Evolutionary conservation across 2,113 vertebrate species (phyloP).

Genomic region (Penelope pileata): DNA sequence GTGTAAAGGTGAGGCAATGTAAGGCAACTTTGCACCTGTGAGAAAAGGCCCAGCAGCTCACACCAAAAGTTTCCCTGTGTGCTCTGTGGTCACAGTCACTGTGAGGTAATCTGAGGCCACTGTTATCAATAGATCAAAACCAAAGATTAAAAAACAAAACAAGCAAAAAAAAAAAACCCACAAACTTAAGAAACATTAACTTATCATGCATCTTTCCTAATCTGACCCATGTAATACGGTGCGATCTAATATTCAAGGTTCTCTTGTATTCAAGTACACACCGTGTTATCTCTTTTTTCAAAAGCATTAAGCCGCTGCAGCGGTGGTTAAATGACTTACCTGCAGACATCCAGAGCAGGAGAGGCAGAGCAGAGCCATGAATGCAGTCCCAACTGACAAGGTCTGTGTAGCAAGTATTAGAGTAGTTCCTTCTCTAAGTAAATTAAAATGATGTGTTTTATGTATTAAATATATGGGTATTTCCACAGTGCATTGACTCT

Average conservation of each 20-base stretch:
- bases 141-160: not conserved
- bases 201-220: not conserved
- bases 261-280: not conserved
- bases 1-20: not conserved
- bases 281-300: not conserved
- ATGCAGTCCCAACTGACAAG: constrained; percentile 2
- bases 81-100: not conserved
- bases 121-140: not conserved
- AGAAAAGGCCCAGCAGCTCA: not conserved
- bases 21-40: not conserved
- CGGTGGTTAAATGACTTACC: constrained; percentile 30
- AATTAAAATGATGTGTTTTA: constrained; percentile 29
- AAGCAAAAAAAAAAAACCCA: not conserved
- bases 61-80: not conserved
- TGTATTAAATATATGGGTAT: constrained; percentile 1
- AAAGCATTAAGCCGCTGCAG: constrained; percentile 25
- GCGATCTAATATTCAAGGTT: not conserved
- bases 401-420: not conserved
- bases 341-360: not conserved
- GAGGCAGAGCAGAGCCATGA: constrained; percentile 22
- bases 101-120: not conserved
- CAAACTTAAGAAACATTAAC: not conserved
- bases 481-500: not conserved
- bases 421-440: not conserved
- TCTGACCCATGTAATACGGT: not conserved